phyloP scores from a whole-genome alignment of 1,140 invertebrate species.

The Bombus soroeensis region DNA sequence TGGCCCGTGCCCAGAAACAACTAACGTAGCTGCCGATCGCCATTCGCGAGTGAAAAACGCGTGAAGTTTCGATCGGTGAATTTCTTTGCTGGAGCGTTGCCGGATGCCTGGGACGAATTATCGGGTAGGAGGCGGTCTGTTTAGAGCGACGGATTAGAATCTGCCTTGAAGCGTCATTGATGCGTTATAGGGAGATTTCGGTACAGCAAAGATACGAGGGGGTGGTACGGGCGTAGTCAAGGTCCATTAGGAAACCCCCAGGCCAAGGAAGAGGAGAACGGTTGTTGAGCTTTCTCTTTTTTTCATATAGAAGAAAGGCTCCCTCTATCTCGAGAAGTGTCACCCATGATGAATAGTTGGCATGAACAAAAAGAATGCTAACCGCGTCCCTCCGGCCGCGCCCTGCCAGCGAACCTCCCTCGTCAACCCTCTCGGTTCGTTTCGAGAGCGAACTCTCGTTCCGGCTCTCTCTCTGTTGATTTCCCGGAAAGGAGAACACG shows the following conservation, averaged over 20 bases:
- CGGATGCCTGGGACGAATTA: constrained; percentile 42
- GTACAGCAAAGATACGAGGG: constrained; percentile 20
- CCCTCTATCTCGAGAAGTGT: constrained; percentile 82
- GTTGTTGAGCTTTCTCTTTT: constrained; percentile 5
- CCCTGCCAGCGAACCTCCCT: constrained; percentile 46
- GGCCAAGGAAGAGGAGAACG: constrained; percentile 65
- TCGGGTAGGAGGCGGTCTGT: constrained; percentile 16
- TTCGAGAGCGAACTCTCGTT: constrained; percentile 30
- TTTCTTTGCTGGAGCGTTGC: constrained; percentile 38
- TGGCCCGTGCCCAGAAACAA: constrained; percentile 24
- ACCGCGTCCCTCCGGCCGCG: constrained; percentile 71
- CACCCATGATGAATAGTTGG: constrained; percentile 83
- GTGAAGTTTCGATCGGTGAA: background rate
- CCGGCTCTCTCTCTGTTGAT: constrained; percentile 53
- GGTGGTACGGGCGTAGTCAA: constrained; percentile 45
- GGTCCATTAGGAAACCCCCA: constrained; percentile 80
- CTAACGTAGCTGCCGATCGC: constrained; percentile 12
- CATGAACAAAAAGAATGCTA: constrained; percentile 83
- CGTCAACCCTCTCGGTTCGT: background rate
- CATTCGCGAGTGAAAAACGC: background rate
- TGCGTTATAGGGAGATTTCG: constrained; percentile 51
- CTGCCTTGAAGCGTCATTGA: constrained; percentile 55
- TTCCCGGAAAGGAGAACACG: constrained; percentile 58
- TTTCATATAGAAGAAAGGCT: constrained; percentile 19
- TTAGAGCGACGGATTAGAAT: constrained; percentile 72